Conservation (phyloP, 2,113 vertebrate genomes). For the Oreamnos americanus region DNA sequence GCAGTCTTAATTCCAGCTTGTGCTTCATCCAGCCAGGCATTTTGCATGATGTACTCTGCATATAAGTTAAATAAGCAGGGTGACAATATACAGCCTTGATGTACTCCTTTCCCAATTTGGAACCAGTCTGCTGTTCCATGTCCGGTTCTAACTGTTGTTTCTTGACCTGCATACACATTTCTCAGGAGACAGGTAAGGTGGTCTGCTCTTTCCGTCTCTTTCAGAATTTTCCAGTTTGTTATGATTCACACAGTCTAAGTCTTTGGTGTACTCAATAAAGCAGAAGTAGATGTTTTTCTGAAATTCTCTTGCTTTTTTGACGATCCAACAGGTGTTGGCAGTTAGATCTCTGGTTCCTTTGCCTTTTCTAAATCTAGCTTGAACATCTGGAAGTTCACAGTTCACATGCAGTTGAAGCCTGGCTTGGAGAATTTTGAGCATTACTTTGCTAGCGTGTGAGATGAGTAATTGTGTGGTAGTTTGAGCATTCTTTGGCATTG, state of each 20-base stretch:
- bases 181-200: not conserved
- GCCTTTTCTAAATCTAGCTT: not conserved
- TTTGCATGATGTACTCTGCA: not conserved
- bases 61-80: not conserved
- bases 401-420: not conserved
- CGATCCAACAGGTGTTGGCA: fast-evolving
- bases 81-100: not conserved
- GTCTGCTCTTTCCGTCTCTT: not conserved
- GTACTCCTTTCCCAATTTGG: not conserved
- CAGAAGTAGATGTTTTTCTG: not conserved
- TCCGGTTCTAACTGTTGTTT: not conserved
- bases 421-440: not conserved
- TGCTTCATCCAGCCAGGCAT: not conserved
- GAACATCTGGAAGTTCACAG: not conserved
- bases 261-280: not conserved
- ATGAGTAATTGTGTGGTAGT: not conserved
- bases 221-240: not conserved
- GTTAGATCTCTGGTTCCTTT: not conserved
- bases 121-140: not conserved
- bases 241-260: not conserved
- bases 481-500: not conserved
- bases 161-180: not conserved
- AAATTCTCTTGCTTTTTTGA: not conserved
- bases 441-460: not conserved
- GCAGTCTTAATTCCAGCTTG: not conserved